phyloP scores from a whole-genome alignment of 2,797 vertebrate species.

The Eidolon dupreanum region DNA sequence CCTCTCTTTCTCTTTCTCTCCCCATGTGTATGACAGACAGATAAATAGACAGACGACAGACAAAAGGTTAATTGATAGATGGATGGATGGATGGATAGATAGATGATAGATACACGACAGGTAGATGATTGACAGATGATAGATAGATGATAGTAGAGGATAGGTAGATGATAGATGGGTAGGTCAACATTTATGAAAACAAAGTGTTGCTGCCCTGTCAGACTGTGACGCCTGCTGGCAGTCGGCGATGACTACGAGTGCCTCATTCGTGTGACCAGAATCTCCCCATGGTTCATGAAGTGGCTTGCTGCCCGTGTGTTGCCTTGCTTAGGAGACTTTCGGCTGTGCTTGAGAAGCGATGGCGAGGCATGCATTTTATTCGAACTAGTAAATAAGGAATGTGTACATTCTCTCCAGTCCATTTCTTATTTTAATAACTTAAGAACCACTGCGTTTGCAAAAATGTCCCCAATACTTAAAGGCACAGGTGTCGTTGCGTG shows the following conservation, averaged over 20 bases:
- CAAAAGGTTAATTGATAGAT: not conserved
- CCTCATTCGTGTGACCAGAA: not conserved
- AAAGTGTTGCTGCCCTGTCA: not conserved
- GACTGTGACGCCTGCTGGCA: not conserved
- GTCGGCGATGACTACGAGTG: no score
- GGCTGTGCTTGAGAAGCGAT: not conserved
- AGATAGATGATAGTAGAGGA: not conserved
- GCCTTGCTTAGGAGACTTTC: not conserved
- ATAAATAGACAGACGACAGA: not conserved
- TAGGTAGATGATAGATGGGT: not conserved
- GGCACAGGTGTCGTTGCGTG: not conserved
- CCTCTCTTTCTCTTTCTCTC: not conserved
- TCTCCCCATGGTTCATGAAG: not conserved
- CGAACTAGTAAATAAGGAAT: not conserved
- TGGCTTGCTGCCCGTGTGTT: fast-evolving
- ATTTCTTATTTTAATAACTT: not conserved
- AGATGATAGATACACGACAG: not conserved
- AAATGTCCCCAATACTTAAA: not conserved
- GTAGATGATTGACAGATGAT: not conserved
- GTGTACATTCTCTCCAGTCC: not conserved
- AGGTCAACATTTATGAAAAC: not conserved
- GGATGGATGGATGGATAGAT: no score
- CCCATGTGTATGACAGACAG: no score
- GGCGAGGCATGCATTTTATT: not conserved
- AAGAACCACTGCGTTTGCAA: not conserved